Evolutionary conservation across 2,888 invertebrate genomes (phyloP).

Genomic region (Xanthostigma xanthostigma): DNA sequence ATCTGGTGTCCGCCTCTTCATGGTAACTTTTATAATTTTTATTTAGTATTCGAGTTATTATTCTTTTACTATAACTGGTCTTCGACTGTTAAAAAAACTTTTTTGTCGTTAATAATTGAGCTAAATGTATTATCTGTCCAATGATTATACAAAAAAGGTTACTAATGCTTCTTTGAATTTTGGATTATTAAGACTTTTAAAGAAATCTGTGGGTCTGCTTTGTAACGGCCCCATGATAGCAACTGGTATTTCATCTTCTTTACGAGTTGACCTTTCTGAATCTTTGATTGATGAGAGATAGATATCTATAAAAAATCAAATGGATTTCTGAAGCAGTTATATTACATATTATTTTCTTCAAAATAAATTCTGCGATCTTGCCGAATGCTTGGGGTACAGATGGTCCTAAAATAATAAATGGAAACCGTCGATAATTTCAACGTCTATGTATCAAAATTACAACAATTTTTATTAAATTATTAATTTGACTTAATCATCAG

Average conservation of each 20-base stretch:
- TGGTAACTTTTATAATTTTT: background rate
- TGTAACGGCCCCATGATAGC: background rate
- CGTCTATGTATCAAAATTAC: too few species aligned
- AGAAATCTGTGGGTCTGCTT: background rate
- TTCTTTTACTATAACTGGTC: too few species aligned
- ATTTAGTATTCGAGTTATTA: background rate
- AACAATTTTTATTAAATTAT: too few species aligned
- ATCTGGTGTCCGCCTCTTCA: too few species aligned
- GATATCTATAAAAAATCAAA: slow-evolving; percentile 16
- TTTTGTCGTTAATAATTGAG: background rate
- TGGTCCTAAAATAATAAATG: background rate
- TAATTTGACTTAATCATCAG: too few species aligned
- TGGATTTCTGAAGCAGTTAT: slow-evolving; percentile 10
- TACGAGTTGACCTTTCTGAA: slow-evolving; percentile 8
- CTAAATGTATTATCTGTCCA: background rate
- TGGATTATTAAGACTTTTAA: background rate
- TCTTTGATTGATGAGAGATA: slow-evolving; percentile 19
- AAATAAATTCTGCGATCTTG: slow-evolving; percentile 11
- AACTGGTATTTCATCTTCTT: background rate
- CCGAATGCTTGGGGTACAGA: slow-evolving; percentile 13
- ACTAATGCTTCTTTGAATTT: background rate
- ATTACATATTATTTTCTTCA: slow-evolving; percentile 10
- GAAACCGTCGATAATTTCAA: background rate
- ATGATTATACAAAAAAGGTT: background rate
- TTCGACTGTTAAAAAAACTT: slow-evolving; percentile 1